These are phyloP conservation scores for Gadus chalcogrammus DNA, from an alignment of 2,113 vertebrate genomes.

Conservation along the genomic window DNA sequence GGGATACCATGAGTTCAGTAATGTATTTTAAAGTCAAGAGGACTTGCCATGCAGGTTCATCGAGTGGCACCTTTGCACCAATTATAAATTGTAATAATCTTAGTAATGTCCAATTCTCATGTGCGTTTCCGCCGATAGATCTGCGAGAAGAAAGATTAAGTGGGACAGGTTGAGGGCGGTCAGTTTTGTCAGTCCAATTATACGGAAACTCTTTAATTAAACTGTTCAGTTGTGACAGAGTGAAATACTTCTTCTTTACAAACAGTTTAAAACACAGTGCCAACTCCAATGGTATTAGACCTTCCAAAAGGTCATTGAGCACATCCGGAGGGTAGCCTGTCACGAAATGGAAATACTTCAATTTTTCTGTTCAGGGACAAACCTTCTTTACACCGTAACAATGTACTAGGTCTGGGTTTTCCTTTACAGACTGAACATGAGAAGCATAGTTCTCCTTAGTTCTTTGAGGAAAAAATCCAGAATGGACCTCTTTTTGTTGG, in stretches of 20 bases:
- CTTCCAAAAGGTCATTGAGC: too few species aligned
- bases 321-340: too few species aligned
- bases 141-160: too few species aligned
- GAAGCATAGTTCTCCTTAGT: conserved; percentile 4
- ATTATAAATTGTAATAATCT: not conserved
- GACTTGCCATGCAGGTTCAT: too few species aligned
- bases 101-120: not conserved
- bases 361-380: conserved; percentile 19
- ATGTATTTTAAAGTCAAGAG: not conserved
- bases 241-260: not conserved
- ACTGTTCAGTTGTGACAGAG: not conserved
- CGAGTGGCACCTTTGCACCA: too few species aligned
- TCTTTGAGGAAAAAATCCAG: conserved; percentile 19
- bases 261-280: conserved; percentile 3
- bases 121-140: too few species aligned
- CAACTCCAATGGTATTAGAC: conserved; percentile 6
- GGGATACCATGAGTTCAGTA: conserved; percentile 2
- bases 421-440: too few species aligned
- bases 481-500: conserved; percentile 22
- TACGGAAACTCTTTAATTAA: conserved; percentile 6
- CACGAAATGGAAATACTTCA: too few species aligned
- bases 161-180: not conserved
- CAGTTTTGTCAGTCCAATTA: conserved; percentile 14
- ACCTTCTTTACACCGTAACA: conserved; percentile 25
- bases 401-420: conserved; percentile 7